phyloP scores from a whole-genome alignment of 1,140 invertebrate species.

The Listronotus bonariensis region DNA sequence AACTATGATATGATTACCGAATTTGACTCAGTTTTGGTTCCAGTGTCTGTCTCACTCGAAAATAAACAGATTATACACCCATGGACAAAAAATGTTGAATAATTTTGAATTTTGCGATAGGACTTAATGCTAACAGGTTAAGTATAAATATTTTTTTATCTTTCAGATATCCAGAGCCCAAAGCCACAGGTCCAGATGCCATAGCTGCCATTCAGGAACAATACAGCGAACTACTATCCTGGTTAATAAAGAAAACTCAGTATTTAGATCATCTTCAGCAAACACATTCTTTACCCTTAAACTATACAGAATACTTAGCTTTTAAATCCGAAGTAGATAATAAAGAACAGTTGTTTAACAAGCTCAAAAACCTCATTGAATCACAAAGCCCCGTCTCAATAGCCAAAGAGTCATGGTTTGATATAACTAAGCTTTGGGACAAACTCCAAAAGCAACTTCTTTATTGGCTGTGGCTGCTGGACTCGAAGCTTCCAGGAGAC shows the following conservation, averaged over 20 bases:
- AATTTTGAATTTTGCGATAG: no score
- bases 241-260: constrained; percentile 77
- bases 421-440: constrained; percentile 76
- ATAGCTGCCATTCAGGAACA: constrained; percentile 78
- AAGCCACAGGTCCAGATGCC: constrained; percentile 68
- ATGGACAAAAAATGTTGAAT: no score
- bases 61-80: no score
- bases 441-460: constrained; percentile 76
- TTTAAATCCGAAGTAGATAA: constrained; percentile 74
- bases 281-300: constrained; percentile 66
- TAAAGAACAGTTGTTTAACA: constrained; percentile 70
- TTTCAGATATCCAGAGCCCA: constrained; percentile 78
- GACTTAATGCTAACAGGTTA: no score
- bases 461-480: constrained; percentile 84
- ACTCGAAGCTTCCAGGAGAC: constrained; percentile 80
- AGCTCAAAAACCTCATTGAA: constrained; percentile 75
- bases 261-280: constrained; percentile 71
- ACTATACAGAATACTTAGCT: constrained; percentile 71
- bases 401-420: constrained; percentile 77
- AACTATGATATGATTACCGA: no score
- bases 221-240: constrained; percentile 77
- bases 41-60: no score
- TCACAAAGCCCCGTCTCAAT: constrained; percentile 78
- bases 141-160: background rate
- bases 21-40: no score